Evolutionary conservation across 2,113 vertebrate species (phyloP).

Genomic region (Tachycineta bicolor): DNA sequence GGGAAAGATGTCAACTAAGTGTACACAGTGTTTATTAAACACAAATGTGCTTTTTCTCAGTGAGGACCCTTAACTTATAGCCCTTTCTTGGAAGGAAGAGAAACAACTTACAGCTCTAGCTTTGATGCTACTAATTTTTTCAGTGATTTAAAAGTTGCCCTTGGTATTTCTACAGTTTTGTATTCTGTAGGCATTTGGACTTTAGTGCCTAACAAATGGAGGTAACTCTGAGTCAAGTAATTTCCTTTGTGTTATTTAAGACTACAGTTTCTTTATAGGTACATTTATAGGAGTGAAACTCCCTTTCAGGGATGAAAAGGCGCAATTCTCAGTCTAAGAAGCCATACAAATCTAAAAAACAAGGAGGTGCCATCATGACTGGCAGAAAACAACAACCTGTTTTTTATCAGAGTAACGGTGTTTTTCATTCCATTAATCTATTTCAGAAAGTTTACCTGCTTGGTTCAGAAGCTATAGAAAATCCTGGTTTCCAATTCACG

Average conservation of each 20-base stretch:
- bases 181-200: neutral
- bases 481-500: neutral
- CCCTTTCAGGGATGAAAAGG: neutral
- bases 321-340: neutral
- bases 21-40: rapidly evolving
- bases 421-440: neutral
- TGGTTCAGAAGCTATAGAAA: neutral
- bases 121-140: neutral
- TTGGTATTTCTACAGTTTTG: neutral
- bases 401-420: neutral
- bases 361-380: neutral
- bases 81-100: neutral
- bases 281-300: neutral
- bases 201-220: neutral
- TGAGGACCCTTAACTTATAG: neutral
- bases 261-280: neutral
- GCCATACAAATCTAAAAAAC: neutral
- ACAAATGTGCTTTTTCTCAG: neutral
- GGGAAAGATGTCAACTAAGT: neutral
- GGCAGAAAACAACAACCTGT: neutral
- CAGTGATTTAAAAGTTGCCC: neutral
- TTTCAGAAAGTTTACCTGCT: neutral
- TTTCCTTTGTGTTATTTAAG: neutral
- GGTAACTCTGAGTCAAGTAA: neutral
- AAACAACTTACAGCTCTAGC: neutral